Conservation (phyloP, 2,113 vertebrate genomes). For the Catharus bicknelli region DNA sequence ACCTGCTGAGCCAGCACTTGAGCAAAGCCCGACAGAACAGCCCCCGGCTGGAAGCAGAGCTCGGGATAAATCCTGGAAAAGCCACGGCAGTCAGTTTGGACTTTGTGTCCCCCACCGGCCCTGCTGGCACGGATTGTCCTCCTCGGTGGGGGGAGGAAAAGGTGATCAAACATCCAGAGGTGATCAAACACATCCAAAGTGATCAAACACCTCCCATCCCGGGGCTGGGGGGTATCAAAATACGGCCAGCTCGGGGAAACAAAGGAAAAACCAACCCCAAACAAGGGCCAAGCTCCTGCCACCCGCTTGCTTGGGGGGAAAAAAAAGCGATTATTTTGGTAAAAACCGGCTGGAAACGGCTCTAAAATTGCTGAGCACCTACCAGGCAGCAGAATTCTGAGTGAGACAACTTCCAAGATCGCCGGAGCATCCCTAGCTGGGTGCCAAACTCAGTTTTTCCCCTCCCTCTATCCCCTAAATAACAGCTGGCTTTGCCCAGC, state of each 20-base stretch:
- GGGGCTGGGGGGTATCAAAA: neutral
- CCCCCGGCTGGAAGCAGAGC: neutral
- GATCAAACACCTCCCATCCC: neutral
- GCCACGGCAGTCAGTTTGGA: neutral
- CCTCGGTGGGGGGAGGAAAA: neutral
- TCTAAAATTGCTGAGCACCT: neutral
- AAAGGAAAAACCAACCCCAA: slow-evolving; percentile 12
- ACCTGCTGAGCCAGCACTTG: neutral
- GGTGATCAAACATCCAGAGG: neutral
- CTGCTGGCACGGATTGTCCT: neutral
- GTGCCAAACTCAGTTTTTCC: rapidly evolving
- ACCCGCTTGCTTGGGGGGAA: neutral
- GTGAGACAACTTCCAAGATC: neutral
- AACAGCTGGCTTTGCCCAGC: neutral
- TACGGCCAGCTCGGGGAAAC: neutral
- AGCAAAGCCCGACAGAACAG: neutral
- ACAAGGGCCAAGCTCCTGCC: neutral
- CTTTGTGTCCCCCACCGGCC: neutral
- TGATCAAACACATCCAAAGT: too few relatives aligned
- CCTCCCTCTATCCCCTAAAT: neutral
- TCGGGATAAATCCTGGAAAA: neutral
- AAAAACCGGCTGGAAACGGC: rapidly evolving
- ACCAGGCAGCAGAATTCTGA: neutral
- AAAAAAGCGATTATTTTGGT: neutral
- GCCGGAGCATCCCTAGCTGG: neutral